Conservation (phyloP, 2,113 vertebrate species). For the Lichenostomus cassidix region DNA sequence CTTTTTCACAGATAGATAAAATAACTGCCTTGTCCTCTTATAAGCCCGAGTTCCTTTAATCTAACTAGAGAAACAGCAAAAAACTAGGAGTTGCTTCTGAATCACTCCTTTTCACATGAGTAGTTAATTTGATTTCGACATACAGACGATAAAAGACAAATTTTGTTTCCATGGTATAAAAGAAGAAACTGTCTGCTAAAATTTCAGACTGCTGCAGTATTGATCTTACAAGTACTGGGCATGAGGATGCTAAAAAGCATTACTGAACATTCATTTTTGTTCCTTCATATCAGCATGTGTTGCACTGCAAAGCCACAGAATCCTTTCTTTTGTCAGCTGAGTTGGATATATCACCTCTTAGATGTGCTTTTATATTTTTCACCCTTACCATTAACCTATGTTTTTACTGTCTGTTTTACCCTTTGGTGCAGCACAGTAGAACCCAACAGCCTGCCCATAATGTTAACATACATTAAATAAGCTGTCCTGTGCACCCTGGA, state of each 20-base stretch:
- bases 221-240: not conserved
- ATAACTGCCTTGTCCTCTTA: not conserved
- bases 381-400: not conserved
- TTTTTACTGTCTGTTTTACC: not conserved
- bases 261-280: not conserved
- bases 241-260: not conserved
- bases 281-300: not conserved
- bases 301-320: not conserved
- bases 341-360: not conserved
- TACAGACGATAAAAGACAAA: not conserved
- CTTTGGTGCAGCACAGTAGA: accelerated
- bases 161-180: not conserved
- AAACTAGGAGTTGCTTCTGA: not conserved
- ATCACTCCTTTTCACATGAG: not conserved
- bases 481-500: not conserved
- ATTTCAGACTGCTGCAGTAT: not conserved
- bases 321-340: not conserved
- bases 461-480: not conserved
- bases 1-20: not conserved
- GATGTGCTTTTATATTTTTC: not conserved
- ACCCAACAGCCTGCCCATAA: not conserved
- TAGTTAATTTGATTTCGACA: not conserved
- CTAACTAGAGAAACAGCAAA: not conserved
- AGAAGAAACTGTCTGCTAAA: not conserved
- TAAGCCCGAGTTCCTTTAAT: not conserved